Base-by-base conservation (phyloP, 2,113 vertebrate genomes). In the Aptenodytes forsteri region DNA sequence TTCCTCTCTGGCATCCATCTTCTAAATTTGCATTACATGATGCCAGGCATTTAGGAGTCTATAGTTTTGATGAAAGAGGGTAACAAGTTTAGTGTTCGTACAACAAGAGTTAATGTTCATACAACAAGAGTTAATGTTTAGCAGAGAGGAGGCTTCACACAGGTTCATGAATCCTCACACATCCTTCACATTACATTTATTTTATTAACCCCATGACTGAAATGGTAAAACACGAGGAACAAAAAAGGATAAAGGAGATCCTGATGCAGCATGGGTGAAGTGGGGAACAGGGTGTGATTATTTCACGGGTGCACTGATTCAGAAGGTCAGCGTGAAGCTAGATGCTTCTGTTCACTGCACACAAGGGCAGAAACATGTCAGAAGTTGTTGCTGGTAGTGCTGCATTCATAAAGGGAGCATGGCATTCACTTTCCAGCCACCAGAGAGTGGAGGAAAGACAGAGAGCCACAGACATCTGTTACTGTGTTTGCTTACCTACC, bases 1-100 rank as follows among this genome's bases (percentile, higher is more conserved):
- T 98, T 92, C 95, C 93, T 92, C 62, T 87, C 90, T 93, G 47
- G 88, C 93, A 90, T 87, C 84, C 40, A 49, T 94, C 92, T 96
- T 95, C 67, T 90, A 87, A 87, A 83, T 62, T 95, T 91, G 93
- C 52, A 78, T 96, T 95, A 42, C 47, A 16, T 65, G 71, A 94
- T 90, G 70, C 86, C 56, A 72, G 44, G 56, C 30, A 5, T 91
- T 87, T 72, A 65, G 83, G 54, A 81, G 61, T 55, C 77, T 87
- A 27, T 71, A 79, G 62, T 69, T 85, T 80, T 69, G 56, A 72
- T 69, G 81, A 65, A 88, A 80, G 81, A 42, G 23, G 14, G 44
- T 72, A 54, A 46, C 54, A 66, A 87, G 47, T 82, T 91, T 70
- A 83, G 73, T 23, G 55, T 73, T 77, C 40, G 21, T 81, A 22